phyloP scores from a whole-genome alignment of 1,140 invertebrate genomes.

The Diabrotica virgifera region DNA sequence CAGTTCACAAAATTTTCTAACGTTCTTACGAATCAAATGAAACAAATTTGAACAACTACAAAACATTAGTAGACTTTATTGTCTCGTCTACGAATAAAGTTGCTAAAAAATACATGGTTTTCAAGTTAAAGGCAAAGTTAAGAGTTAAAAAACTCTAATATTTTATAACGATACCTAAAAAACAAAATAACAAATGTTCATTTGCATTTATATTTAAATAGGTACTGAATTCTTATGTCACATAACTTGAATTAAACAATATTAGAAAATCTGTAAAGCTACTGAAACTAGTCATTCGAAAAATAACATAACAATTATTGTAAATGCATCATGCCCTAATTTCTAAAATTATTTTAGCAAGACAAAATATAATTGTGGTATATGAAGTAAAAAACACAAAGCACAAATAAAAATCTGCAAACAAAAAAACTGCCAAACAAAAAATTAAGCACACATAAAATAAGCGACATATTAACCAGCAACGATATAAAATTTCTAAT shows the following conservation, averaged over 20 bases:
- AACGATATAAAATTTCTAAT: slow-evolving; percentile 28
- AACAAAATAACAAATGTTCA: no score
- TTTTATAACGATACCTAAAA: no score
- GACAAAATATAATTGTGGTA: slow-evolving; percentile 1
- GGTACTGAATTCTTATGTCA: no score
- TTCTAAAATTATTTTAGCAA: slow-evolving; percentile 10
- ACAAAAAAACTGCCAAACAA: slow-evolving; percentile 26
- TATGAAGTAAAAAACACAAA: slow-evolving; percentile 24
- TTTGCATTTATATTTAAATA: no score
- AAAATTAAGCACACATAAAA: slow-evolving; percentile 32
- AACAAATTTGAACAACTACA: no score
- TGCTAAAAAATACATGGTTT: no score
- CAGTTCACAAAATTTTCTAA: no score
- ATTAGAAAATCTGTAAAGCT: slow-evolving; percentile 16
- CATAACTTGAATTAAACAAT: not conserved
- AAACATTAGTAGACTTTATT: no score
- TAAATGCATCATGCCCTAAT: slow-evolving; percentile 21
- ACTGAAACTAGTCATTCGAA: slow-evolving; percentile 10
- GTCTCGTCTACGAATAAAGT: no score
- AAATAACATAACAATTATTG: slow-evolving; percentile 18
- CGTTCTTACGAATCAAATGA: no score
- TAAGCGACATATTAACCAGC: slow-evolving; percentile 35
- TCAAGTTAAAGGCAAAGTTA: no score
- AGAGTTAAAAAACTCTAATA: no score
- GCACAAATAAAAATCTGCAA: slow-evolving; percentile 25